Percentiles rank a stretch among this genome's conserved stretches.
Conservation (phyloP, 2,888 invertebrate genomes). For the Melinaea menophilus region DNA sequence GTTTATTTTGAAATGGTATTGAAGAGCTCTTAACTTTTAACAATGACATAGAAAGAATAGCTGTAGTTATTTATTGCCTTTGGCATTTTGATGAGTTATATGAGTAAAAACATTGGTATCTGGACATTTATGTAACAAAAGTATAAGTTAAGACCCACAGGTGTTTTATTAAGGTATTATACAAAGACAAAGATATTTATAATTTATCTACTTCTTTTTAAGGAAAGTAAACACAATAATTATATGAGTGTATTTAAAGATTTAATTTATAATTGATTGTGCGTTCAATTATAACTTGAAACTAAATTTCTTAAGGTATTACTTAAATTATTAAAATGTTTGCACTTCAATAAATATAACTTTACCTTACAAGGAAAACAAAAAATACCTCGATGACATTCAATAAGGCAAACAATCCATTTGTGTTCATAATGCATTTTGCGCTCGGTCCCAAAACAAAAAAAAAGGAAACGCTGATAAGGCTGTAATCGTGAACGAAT, state of each 20-base stretch:
- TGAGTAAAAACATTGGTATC: slow-evolving; percentile 20
- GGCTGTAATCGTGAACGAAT: slow-evolving; percentile 65
- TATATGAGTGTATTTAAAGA: too few species aligned
- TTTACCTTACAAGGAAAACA: neutral
- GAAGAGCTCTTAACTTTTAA: slow-evolving; percentile 28
- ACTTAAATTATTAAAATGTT: too few species aligned
- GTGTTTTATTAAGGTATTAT: too few species aligned
- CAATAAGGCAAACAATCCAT: slow-evolving; percentile 18
- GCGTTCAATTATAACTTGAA: too few species aligned
- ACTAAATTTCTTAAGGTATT: too few species aligned
- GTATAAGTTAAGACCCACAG: too few species aligned
- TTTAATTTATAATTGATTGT: too few species aligned
- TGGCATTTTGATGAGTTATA: slow-evolving; percentile 19
- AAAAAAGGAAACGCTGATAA: slow-evolving; percentile 60
- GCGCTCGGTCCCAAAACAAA: slow-evolving; percentile 36
- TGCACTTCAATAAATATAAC: too few species aligned
- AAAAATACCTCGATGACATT: slow-evolving; percentile 5
- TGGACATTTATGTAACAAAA: slow-evolving; percentile 11
- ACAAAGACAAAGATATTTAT: too few species aligned
- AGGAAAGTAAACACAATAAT: too few species aligned
- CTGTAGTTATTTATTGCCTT: slow-evolving; percentile 13
- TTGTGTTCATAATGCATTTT: slow-evolving; percentile 27
- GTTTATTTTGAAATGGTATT: slow-evolving; percentile 27
- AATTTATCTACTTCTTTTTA: too few species aligned
- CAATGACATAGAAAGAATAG: slow-evolving; percentile 24